phyloP scores from a whole-genome alignment of 2,797 vertebrate species.

The Fringilla coelebs region DNA sequence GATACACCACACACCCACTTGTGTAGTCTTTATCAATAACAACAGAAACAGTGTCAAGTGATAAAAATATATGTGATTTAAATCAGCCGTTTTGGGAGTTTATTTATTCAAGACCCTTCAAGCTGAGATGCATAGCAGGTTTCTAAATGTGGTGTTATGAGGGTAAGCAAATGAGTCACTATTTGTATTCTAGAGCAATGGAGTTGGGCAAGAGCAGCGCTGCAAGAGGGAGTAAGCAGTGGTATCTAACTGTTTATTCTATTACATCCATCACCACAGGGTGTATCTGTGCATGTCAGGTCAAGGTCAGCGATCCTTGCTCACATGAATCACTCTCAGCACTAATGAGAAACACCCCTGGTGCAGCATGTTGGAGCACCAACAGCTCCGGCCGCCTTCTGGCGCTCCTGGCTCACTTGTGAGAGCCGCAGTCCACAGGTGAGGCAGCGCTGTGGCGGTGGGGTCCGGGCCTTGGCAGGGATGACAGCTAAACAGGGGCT shows the following conservation, averaged over 20 bases:
- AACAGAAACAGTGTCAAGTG: slow-evolving; percentile 6
- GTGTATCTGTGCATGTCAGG: slow-evolving; percentile 21
- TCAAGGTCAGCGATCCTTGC: slow-evolving; percentile 47
- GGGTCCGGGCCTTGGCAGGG: neutral
- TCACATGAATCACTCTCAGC: slow-evolving; percentile 28
- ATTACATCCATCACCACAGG: slow-evolving; percentile 38
- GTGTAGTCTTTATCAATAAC: slow-evolving; percentile 15
- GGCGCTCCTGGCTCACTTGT: neutral
- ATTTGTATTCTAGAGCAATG: slow-evolving; percentile 6
- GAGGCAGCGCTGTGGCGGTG: fast-evolving
- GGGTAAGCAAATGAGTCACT: slow-evolving; percentile 49
- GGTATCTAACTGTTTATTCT: slow-evolving; percentile 37
- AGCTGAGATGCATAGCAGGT: neutral
- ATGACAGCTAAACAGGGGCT: neutral
- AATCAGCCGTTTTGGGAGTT: neutral
- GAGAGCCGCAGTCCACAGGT: neutral
- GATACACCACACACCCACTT: neutral
- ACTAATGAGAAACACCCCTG: slow-evolving; percentile 18
- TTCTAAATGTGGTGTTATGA: slow-evolving; percentile 23
- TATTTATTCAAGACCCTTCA: slow-evolving; percentile 27
- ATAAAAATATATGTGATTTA: slow-evolving; percentile 22
- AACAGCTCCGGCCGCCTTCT: neutral
- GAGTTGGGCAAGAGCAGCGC: neutral
- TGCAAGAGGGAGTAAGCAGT: slow-evolving; percentile 3
- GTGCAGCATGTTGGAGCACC: neutral